A percentile compares a stretch with the other conserved stretches of the same genome.
Evolutionary conservation across 2,113 vertebrate species (phyloP).

Genomic region (Sinocyclocheilus grahami): DNA sequence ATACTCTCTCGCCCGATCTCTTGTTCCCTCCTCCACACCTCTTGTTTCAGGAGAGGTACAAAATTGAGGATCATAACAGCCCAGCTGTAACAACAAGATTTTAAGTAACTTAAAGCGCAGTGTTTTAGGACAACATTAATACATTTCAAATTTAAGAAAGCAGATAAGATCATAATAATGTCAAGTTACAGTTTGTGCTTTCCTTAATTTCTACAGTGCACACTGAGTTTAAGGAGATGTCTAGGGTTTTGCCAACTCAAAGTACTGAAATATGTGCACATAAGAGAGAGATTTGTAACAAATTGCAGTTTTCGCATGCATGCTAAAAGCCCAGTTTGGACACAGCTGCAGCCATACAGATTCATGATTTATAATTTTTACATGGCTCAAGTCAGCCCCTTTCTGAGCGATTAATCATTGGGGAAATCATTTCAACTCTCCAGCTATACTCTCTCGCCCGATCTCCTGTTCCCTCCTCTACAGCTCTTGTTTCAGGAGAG

Average conservation of each 20-base stretch:
- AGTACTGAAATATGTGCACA: background rate
- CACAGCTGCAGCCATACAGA: slow-evolving; percentile 74
- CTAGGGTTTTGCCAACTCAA: background rate
- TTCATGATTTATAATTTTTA: slow-evolving; percentile 78
- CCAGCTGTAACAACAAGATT: background rate
- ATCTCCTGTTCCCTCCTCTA: slow-evolving; percentile 29
- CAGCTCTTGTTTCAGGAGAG: background rate
- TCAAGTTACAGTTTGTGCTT: background rate
- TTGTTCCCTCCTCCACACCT: background rate
- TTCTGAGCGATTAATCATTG: slow-evolving; percentile 78
- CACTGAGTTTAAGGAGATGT: background rate
- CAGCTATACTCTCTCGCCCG: slow-evolving; percentile 72
- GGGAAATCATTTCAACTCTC: slow-evolving; percentile 77
- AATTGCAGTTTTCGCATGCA: slow-evolving; percentile 70
- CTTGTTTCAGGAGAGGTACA: background rate
- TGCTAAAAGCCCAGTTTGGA: slow-evolving; percentile 70
- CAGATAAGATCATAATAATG: background rate
- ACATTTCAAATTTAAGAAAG: background rate
- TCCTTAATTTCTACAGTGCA: background rate
- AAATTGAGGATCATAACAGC: background rate
- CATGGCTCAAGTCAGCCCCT: slow-evolving; percentile 71
- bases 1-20: slow-evolving; percentile 70
- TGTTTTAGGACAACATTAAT: background rate
- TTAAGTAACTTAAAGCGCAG: background rate
- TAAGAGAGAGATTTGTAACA: slow-evolving; percentile 64